These are phyloP conservation scores for Phrynocephalus versicolor DNA, from an alignment of 2,113 vertebrate genomes.

Conservation along the genomic window DNA sequence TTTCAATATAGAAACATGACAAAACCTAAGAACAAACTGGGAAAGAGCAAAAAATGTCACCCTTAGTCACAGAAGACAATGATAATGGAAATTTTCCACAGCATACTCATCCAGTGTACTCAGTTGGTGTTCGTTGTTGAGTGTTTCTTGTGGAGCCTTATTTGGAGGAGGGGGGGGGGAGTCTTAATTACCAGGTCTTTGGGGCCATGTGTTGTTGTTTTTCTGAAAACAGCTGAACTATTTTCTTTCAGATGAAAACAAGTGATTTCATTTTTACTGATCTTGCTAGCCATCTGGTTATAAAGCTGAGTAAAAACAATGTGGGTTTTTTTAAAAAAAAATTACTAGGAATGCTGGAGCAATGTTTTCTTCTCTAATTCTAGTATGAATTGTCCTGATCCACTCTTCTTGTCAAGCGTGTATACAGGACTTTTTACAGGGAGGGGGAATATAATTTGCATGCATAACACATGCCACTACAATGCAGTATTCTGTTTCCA, in stretches of 20 bases:
- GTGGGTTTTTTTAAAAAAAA: neutral
- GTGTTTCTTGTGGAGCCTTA: neutral
- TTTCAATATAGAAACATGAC: too few relatives aligned
- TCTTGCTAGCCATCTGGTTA: neutral
- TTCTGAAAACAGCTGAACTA: neutral
- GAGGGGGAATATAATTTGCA: too few relatives aligned
- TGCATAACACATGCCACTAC: too few relatives aligned
- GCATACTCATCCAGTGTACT: neutral
- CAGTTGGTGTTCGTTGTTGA: neutral
- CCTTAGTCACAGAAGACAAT: neutral
- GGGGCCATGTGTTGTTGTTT: neutral
- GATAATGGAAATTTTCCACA: neutral
- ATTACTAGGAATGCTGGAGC: neutral
- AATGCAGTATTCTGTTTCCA: too few relatives aligned
- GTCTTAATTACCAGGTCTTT: neutral
- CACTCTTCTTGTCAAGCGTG: neutral
- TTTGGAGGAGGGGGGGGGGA: neutral
- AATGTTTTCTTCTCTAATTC: neutral
- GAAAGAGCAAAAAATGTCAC: neutral
- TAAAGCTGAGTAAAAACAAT: neutral
- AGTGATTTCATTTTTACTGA: neutral
- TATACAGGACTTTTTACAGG: too few relatives aligned
- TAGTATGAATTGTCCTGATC: neutral
- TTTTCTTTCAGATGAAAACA: neutral
- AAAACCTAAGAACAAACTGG: neutral